These are phyloP conservation scores for Ianthella basta DNA, from an alignment of 37 sponge, comb jelly and placozoan species.

Conservation along the genomic window DNA sequence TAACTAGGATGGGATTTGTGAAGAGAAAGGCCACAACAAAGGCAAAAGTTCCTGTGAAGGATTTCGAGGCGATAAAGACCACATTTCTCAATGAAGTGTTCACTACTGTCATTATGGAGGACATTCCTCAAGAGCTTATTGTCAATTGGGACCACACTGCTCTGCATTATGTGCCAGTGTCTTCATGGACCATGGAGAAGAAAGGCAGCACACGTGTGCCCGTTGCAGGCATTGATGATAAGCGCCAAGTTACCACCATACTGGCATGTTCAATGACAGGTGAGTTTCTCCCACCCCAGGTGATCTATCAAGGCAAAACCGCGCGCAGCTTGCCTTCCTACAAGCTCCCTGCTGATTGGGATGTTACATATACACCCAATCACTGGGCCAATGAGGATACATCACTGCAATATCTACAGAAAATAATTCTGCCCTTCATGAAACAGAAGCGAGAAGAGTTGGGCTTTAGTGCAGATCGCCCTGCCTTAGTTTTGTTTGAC, in stretches of 20 bases:
- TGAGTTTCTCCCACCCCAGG: conserved; percentile 52
- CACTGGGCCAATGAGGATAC: conserved; percentile 67
- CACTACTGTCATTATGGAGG: conserved; percentile 42
- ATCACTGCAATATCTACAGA: conserved; percentile 46
- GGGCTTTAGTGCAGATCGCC: neutral
- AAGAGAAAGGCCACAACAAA: conserved; percentile 24
- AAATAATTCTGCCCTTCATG: conserved; percentile 55
- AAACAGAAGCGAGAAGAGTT: conserved; percentile 15
- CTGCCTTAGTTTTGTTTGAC: conserved; percentile 51
- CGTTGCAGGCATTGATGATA: conserved; percentile 51
- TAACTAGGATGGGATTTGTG: conserved; percentile 18
- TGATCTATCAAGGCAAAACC: conserved; percentile 68
- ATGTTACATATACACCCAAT: conserved; percentile 60
- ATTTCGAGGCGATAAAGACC: conserved; percentile 38
- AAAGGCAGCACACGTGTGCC: conserved; percentile 45
- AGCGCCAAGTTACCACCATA: conserved; percentile 56
- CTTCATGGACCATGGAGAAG: conserved; percentile 63
- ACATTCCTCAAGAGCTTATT: conserved; percentile 50
- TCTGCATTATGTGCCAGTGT: conserved; percentile 49
- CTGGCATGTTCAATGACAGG: conserved; percentile 47
- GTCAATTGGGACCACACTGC: conserved; percentile 77
- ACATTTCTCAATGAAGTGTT: conserved; percentile 45
- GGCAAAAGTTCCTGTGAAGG: conserved; percentile 9
- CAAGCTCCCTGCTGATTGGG: conserved; percentile 55
- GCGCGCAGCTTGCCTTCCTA: conserved; percentile 33